Base-by-base conservation (phyloP, 2,797 vertebrate genomes). In the Poecilia velifera region DNA sequence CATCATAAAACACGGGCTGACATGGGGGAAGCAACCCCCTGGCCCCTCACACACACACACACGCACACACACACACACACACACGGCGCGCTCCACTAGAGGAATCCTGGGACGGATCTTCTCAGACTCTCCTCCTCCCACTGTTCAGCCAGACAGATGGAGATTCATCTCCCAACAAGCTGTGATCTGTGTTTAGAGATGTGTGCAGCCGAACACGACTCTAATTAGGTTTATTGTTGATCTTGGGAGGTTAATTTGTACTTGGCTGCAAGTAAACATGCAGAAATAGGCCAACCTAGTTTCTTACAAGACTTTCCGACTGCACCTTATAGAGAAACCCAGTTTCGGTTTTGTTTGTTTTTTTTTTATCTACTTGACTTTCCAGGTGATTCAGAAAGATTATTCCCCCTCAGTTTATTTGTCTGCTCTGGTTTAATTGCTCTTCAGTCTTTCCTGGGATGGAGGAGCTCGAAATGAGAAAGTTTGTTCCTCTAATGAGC, bases 221-320 rank as follows among this genome's bases (percentile, higher is more conserved):
- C 92, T 94, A 94, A 94, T 95, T 94, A 91, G 90, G 83, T 92
- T 93, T 91, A 91, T 93, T 94, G 92, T 94, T 93, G 92, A 94
- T 95, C 91, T 94, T 92, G 89, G 87, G 89, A 94, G 93, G 93
- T 94, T 95, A 89, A 94, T 95, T 94, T 94, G 92, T 92, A 91
- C 88, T 93, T 92, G 93, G 93, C 92, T 93, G 83, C 78, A 73
- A 92, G 86, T 91, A 89, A 89, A 90, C 88, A 89, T 66, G 53
- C 82, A 77, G 83, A 90, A 89, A 86, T 87, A 91, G 88, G 86
- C 88, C 88, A 93, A 86, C 82, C 87, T 88, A 84, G 76, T 92
- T 92, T 87, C 80, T 84, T 79, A 80, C 73, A 71, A 86, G 81
- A 72, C 62, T 59, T 74, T 53, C 16, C 55, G 53, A 59, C 34